These are phyloP conservation scores for Speoplatyrhinus poulsoni DNA, from an alignment of 2,113 vertebrate genomes.

Conservation along the genomic window DNA sequence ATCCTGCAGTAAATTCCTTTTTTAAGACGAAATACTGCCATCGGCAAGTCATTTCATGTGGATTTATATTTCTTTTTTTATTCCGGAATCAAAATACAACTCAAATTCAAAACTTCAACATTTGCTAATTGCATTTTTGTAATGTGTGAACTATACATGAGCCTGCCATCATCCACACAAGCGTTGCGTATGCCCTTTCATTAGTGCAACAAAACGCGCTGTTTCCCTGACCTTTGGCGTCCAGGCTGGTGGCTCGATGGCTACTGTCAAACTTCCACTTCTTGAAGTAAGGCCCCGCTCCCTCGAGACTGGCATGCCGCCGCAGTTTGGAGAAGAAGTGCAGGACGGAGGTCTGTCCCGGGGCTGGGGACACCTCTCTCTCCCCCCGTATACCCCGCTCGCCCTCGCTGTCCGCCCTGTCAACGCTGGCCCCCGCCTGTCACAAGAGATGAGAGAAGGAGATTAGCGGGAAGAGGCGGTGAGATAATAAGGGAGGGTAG, in stretches of 20 bases:
- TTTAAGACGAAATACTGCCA: too few species aligned
- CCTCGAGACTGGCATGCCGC: conserved; percentile 91
- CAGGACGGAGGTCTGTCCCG: conserved; percentile 78
- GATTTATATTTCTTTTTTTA: too few species aligned
- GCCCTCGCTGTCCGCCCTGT: conserved; percentile 52
- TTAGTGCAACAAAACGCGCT: not conserved
- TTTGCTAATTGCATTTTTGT: not conserved
- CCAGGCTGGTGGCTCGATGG: conserved; percentile 91
- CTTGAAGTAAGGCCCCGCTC: conserved; percentile 90
- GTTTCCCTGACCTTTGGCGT: conserved; percentile 84
- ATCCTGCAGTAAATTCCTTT: too few species aligned
- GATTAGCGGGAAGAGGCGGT: not conserved
- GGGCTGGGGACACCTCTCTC: conserved; percentile 33
- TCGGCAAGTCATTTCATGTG: too few species aligned
- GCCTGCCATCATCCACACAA: not conserved
- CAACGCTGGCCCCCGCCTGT: conserved; percentile 72
- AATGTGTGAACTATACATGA: not conserved
- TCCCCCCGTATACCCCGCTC: conserved; percentile 34
- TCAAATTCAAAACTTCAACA: too few species aligned
- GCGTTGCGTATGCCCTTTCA: not conserved
- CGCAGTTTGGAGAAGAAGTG: conserved; percentile 89
- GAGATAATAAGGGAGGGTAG: not conserved
- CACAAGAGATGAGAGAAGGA: conserved; percentile 19
- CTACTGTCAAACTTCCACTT: conserved; percentile 91
- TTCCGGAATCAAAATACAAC: too few species aligned